A percentile compares a stretch with the other conserved stretches of the same genome.
phyloP scores from a whole-genome alignment of 2,113 vertebrate species.

The Serilophus lunatus region DNA sequence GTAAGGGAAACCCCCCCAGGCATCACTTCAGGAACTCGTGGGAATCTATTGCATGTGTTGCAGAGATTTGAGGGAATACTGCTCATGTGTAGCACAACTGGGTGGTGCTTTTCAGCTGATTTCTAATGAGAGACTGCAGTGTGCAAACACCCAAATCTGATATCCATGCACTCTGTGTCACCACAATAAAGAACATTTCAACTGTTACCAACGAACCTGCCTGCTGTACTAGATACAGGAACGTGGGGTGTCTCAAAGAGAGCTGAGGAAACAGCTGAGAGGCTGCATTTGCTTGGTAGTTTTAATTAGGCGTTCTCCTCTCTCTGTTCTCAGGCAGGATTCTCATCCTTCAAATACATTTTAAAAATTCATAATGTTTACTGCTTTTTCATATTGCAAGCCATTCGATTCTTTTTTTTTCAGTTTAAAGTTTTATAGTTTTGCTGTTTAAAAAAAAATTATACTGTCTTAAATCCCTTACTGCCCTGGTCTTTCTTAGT shows the following conservation, averaged over 20 bases:
- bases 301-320: conserved; percentile 27
- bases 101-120: not conserved
- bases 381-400: not conserved
- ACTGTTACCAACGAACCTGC: not conserved
- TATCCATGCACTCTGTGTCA: not conserved
- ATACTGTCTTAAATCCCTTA: not conserved
- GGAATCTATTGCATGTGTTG: not conserved
- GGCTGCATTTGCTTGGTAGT: not conserved
- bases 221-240: not conserved
- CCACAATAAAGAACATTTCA: not conserved
- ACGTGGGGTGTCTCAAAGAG: not conserved
- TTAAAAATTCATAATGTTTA: conserved; percentile 54
- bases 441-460: not conserved
- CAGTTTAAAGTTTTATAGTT: not conserved
- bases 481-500: not conserved
- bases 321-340: conserved; percentile 11
- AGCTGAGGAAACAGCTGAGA: not conserved
- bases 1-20: no score
- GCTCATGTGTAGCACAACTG: not conserved
- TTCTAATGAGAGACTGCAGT: not conserved
- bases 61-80: not conserved
- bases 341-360: conserved; percentile 32
- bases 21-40: not conserved
- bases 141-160: not conserved
- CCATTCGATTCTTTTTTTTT: not conserved